Percentiles rank a stretch among this genome's conserved stretches.
These are phyloP conservation scores for Anabacerthia variegaticeps DNA, from an alignment of 2,797 vertebrate species.

Conservation along the genomic window DNA sequence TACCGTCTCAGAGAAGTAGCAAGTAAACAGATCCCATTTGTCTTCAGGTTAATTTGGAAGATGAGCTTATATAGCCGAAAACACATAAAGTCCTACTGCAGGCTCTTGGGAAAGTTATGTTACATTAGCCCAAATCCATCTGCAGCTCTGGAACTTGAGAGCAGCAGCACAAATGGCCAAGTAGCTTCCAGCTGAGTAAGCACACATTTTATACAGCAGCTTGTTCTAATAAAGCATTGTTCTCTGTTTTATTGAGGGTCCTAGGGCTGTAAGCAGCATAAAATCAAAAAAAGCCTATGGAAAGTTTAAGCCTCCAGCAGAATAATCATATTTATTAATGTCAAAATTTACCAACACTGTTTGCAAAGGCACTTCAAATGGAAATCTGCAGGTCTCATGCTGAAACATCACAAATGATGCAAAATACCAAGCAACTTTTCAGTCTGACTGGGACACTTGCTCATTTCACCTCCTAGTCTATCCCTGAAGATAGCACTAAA, in stretches of 20 bases:
- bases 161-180: conserved; percentile 5
- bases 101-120: conserved; percentile 7
- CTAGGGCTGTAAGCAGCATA: background rate
- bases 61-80: conserved; percentile 2
- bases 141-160: conserved; percentile 46
- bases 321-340: background rate
- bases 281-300: background rate
- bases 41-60: conserved; percentile 28
- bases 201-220: conserved; percentile 15
- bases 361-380: background rate
- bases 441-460: background rate
- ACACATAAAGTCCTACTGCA: background rate
- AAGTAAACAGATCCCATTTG: conserved; percentile 24
- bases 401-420: background rate
- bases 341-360: background rate
- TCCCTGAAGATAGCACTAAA: background rate
- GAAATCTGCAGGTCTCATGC: background rate
- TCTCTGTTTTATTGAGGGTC: background rate
- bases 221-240: conserved; percentile 47
- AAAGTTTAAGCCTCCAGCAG: background rate
- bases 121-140: background rate
- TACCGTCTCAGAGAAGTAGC: background rate
- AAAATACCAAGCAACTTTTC: background rate
- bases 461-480: background rate
- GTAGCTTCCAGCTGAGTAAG: conserved; percentile 58